A percentile compares a stretch with the other conserved stretches of the same genome.
These are phyloP conservation scores for Geotrypetes seraphini DNA, from an alignment of 2,797 vertebrate genomes.

Conservation along the genomic window DNA sequence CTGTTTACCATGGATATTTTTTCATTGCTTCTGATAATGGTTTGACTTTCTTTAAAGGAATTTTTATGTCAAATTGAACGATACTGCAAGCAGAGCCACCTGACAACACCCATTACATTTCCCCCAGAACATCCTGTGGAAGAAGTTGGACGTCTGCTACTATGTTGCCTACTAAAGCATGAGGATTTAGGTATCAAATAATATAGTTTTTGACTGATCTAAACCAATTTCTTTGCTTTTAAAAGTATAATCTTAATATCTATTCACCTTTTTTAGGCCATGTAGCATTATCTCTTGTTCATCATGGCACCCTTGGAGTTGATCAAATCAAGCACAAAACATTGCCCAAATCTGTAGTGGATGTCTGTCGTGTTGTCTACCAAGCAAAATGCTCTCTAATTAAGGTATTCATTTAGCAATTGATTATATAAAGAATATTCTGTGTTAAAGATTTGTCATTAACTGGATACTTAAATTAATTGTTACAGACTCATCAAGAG, in stretches of 20 bases:
- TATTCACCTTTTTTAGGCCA: slow-evolving; percentile 64
- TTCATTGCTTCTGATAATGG: too few species aligned
- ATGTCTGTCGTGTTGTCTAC: slow-evolving; percentile 94
- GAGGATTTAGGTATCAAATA: slow-evolving; percentile 83
- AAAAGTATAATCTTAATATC: too few species aligned
- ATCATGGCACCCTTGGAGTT: slow-evolving; percentile 79
- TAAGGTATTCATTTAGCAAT: slow-evolving; percentile 58
- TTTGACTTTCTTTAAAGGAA: slow-evolving; percentile 63
- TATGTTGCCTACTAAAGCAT: slow-evolving; percentile 94
- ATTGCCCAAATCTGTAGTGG: slow-evolving; percentile 89
- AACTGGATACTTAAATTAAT: background rate
- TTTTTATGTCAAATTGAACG: slow-evolving; percentile 96
- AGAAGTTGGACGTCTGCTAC: slow-evolving; percentile 88
- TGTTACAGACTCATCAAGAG: slow-evolving; percentile 86
- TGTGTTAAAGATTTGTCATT: accelerated
- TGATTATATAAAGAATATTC: too few species aligned
- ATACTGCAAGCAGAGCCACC: slow-evolving; percentile 92
- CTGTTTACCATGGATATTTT: too few species aligned
- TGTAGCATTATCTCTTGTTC: slow-evolving; percentile 82
- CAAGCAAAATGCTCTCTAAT: slow-evolving; percentile 97
- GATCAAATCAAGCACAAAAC: slow-evolving; percentile 89
- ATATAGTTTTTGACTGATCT: background rate
- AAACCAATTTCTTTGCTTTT: slow-evolving; percentile 1
- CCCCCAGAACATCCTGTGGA: slow-evolving; percentile 94
- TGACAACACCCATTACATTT: slow-evolving; percentile 93